phyloP scores from a whole-genome alignment of 2,888 invertebrate species.

The Adelphocoris suturalis region DNA sequence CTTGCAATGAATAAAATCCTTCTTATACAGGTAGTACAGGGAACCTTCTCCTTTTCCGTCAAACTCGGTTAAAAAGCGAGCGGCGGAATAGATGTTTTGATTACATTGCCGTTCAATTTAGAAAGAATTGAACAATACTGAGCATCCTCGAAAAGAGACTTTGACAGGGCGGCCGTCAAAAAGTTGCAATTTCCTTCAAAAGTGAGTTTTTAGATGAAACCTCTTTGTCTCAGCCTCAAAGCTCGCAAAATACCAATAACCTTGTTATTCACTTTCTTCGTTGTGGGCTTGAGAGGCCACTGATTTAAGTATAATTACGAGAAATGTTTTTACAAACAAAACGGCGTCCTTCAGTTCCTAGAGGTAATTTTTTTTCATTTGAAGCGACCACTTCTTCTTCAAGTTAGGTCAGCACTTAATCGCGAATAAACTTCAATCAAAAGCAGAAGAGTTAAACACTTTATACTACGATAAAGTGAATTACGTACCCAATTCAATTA shows the following conservation, averaged over 20 bases:
- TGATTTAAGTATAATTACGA: constrained; percentile 23
- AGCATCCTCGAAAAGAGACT: not conserved
- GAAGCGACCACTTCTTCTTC: not conserved
- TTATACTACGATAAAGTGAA: too few species aligned
- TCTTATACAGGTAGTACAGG: too few species aligned
- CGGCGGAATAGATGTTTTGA: not conserved
- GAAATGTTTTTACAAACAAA: not conserved
- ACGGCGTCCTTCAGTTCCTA: not conserved
- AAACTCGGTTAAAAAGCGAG: too few species aligned
- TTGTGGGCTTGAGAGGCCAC: not conserved
- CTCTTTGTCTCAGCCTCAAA: not conserved
- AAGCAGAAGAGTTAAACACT: too few species aligned
- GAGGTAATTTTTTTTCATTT: not conserved
- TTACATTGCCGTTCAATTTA: constrained; percentile 3
- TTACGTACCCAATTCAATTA: too few species aligned
- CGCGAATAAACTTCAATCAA: not conserved
- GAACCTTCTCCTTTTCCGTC: too few species aligned
- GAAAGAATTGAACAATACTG: not conserved
- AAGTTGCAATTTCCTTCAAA: constrained; percentile 15
- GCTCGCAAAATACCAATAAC: not conserved
- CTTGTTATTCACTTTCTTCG: constrained; percentile 11
- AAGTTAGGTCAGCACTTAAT: not conserved
- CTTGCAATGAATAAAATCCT: too few species aligned
- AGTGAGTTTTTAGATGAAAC: constrained; percentile 8
- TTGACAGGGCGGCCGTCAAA: not conserved